Percentiles rank a stretch among this genome's conserved stretches.
These are phyloP conservation scores for Anolis sagrei DNA, from an alignment of 2,113 vertebrate species.

Conservation along the genomic window DNA sequence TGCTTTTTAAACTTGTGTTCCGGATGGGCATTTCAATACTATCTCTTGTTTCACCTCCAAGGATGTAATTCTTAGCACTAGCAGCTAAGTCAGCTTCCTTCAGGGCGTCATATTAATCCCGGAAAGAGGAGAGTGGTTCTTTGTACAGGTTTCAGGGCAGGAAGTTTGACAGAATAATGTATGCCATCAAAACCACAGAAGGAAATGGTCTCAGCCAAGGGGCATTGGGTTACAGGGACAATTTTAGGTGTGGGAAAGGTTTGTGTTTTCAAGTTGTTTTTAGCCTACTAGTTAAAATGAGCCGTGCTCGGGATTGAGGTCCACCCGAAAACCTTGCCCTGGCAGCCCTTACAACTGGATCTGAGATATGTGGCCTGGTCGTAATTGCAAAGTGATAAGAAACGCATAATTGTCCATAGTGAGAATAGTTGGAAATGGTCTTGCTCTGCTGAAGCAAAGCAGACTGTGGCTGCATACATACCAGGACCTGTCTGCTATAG, in stretches of 20 bases:
- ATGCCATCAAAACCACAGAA: background rate
- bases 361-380: background rate
- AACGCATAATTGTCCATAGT: no score
- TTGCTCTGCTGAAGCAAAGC: background rate
- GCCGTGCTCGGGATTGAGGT: background rate
- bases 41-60: conserved; percentile 6
- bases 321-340: background rate
- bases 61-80: conserved; percentile 24
- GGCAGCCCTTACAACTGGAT: background rate
- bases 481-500: background rate
- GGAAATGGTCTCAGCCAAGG: conserved; percentile 3
- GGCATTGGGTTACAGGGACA: conserved; percentile 2
- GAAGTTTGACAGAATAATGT: conserved; percentile 27
- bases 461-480: background rate
- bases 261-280: background rate
- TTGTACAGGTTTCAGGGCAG: conserved; percentile 15
- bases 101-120: background rate
- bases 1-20: background rate
- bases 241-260: conserved; percentile 1
- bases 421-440: background rate
- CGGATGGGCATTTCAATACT: conserved; percentile 24
- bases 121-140: conserved; percentile 5
- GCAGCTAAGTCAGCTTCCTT: conserved; percentile 24
- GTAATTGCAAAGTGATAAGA: no score
- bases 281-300: background rate